Percentiles rank a stretch among this genome's conserved stretches.
Evolutionary conservation across 2,113 vertebrate genomes (phyloP).

Genomic region (Petrocephalus microphthalmus): DNA sequence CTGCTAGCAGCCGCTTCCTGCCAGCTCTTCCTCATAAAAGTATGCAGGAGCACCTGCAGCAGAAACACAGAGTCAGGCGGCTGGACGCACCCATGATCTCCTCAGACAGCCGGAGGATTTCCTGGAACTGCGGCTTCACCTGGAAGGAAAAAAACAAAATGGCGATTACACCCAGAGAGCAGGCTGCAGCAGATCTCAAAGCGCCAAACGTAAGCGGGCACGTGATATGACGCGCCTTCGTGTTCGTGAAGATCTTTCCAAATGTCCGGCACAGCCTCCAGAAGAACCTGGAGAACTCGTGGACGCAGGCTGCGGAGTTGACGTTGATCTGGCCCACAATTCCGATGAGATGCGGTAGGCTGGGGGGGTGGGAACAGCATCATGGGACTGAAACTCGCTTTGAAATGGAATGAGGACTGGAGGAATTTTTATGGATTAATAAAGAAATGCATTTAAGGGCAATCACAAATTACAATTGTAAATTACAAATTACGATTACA

Average conservation of each 20-base stretch:
- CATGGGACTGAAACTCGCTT: neutral
- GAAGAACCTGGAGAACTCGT: constrained; percentile 98
- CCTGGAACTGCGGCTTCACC: constrained; percentile 98
- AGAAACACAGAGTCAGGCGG: neutral
- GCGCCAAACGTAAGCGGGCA: too few species aligned
- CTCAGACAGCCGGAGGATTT: constrained; percentile 93
- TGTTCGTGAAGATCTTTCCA: constrained; percentile 97
- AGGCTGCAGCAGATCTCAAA: neutral
- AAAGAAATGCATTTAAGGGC: neutral
- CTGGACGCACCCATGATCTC: constrained; percentile 87
- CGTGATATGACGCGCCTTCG: constrained; percentile 69
- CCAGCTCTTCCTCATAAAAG: neutral
- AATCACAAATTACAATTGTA: neutral
- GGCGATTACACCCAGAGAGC: neutral
- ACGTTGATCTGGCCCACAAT: constrained; percentile 93
- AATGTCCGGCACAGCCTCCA: constrained; percentile 97
- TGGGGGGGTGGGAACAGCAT: constrained; percentile 35
- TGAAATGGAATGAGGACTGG: neutral
- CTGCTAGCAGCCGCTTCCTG: neutral
- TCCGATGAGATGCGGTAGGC: constrained; percentile 90
- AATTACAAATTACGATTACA: neutral
- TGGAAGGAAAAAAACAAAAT: constrained; percentile 33
- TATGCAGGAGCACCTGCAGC: neutral
- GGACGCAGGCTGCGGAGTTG: constrained; percentile 85
- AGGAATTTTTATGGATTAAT: neutral